Conservation (phyloP, 2,888 invertebrate species). For the Hedychridium roseum region DNA sequence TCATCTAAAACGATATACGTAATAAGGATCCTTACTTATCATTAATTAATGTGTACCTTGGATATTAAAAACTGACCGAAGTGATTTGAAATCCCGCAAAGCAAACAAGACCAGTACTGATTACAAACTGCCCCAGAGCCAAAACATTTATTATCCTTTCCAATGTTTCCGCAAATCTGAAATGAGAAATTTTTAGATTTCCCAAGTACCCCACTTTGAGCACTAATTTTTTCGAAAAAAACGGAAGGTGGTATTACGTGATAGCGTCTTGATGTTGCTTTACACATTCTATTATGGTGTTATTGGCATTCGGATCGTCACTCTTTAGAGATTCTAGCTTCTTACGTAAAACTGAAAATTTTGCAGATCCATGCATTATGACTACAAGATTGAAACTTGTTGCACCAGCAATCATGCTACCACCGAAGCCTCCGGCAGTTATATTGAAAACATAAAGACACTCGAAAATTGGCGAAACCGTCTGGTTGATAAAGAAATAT, state of each 20-base stretch:
- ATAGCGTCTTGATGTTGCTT: constrained; percentile 51
- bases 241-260: too few species aligned
- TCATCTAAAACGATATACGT: constrained; percentile 34
- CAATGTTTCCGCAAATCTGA: constrained; percentile 50
- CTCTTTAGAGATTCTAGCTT: constrained; percentile 33
- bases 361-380: constrained; percentile 50
- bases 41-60: background rate
- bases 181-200: background rate
- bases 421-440: constrained; percentile 30
- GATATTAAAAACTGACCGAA: constrained; percentile 37
- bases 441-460: constrained; percentile 35
- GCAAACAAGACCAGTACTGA: constrained; percentile 52
- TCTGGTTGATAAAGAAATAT: constrained; percentile 44
- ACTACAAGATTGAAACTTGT: constrained; percentile 48
- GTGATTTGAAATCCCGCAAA: constrained; percentile 55
- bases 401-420: constrained; percentile 42
- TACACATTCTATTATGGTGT: constrained; percentile 31
- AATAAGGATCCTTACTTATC: background rate
- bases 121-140: constrained; percentile 51
- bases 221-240: too few species aligned
- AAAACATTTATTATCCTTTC: constrained; percentile 49
- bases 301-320: constrained; percentile 20
- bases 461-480: constrained; percentile 39
- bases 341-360: constrained; percentile 44
- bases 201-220: too few species aligned